These are phyloP conservation scores for Drosophila pandora DNA, from an alignment of 1,140 invertebrate species.

Conservation along the genomic window DNA sequence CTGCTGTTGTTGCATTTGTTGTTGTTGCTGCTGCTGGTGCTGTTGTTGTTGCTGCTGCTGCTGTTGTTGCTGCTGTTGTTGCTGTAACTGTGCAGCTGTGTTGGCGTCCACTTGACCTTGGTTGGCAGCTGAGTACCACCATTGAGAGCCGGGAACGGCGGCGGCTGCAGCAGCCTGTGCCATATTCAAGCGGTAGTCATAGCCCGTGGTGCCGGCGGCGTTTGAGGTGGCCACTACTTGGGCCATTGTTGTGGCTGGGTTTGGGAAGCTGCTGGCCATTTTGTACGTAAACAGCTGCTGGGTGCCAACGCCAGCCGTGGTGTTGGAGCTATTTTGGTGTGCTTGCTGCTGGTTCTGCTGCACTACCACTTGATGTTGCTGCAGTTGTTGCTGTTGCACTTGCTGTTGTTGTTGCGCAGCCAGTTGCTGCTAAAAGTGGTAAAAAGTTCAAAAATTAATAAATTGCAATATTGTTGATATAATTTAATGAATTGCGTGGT, in stretches of 20 bases:
- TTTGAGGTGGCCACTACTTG: slow-evolving; percentile 85
- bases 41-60: slow-evolving; percentile 85
- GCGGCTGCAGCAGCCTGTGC: slow-evolving; percentile 84
- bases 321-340: slow-evolving; percentile 85
- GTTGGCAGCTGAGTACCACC: slow-evolving; percentile 88
- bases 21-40: slow-evolving; percentile 83
- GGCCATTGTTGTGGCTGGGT: slow-evolving; percentile 86
- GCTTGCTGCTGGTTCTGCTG: slow-evolving; percentile 85
- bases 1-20: slow-evolving; percentile 83
- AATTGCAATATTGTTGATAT: slow-evolving; percentile 10
- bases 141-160: slow-evolving; percentile 86
- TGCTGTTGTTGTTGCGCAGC: slow-evolving; percentile 84
- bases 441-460: slow-evolving; percentile 85
- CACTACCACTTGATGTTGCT: slow-evolving; percentile 85
- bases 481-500: too few species aligned
- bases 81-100: slow-evolving; percentile 84
- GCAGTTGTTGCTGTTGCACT: slow-evolving; percentile 85
- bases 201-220: slow-evolving; percentile 83
- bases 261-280: slow-evolving; percentile 92
- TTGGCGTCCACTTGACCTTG: slow-evolving; percentile 82
- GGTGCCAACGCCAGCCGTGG: slow-evolving; percentile 86
- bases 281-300: slow-evolving; percentile 93
- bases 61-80: slow-evolving; percentile 84
- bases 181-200: slow-evolving; percentile 87
- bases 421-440: slow-evolving; percentile 84